Base-by-base conservation (phyloP, 1,140 invertebrate genomes). In the Trialeurodes vaporariorum region DNA sequence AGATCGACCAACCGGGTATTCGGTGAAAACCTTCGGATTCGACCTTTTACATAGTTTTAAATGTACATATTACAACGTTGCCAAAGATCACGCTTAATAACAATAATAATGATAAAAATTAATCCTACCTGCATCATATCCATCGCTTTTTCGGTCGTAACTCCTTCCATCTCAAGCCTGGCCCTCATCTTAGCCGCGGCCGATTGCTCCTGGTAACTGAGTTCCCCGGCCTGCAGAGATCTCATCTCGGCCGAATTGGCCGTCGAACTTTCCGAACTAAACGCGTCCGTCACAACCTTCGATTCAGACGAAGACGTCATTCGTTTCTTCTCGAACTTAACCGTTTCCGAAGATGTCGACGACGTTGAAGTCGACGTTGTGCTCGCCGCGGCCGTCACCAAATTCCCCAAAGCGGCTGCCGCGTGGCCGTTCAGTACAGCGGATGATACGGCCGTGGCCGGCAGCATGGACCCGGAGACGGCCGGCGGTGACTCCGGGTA, bases 201-300 rank as follows among this genome's bases (percentile, higher is more conserved):
- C 69, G 80, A 84, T 64, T 86, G 85, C 75, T 90, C 88, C 75
- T 90, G 86, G 76, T 91, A 93, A 40, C 86, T 88, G 60, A 92
- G 77, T 72, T 93, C 90, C 1, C 87, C 88, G 9, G 91, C 81
- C 73, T 92, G 88, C 61, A 94, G 74, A 23, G 86, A 84, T 75
- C 89, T 87, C 82, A 87, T 85, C 77, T 91, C 88, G 5, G 89
- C 87, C 23, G 85, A 85, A 75, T 92, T 91, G n/a, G 88, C 83
- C 1, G 81, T 82, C 77, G 75, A 80, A 80, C 73, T 86, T 72
- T 93, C 91, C 2, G 89, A 85, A 78, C 88, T 92, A 75, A 87
- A 90, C 63, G 87, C 88, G 74, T 92, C 90, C 59, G 87, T 87
- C n/a, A 90, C 83, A 12, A 90, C 82, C 75, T 91, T 89, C 1